phyloP scores from a whole-genome alignment of 2,888 invertebrate genomes.

The Cepaea hortensis region DNA sequence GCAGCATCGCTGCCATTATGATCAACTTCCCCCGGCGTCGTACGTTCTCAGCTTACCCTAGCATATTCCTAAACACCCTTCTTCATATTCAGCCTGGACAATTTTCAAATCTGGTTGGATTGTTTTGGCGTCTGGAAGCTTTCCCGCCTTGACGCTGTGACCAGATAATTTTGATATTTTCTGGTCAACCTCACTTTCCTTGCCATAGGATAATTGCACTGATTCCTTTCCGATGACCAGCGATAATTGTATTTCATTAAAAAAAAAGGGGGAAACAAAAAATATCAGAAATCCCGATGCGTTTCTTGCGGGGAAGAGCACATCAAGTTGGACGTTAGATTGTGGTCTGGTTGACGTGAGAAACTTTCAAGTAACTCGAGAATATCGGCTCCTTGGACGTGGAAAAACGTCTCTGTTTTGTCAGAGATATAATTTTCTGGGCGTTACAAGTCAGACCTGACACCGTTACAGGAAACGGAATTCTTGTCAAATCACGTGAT shows the following conservation, averaged over 20 bases:
- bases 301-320: slow-evolving; percentile 23
- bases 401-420: slow-evolving; percentile 10
- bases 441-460: slow-evolving; percentile 31
- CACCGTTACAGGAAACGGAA: slow-evolving; percentile 21
- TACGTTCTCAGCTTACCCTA: slow-evolving; percentile 32
- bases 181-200: slow-evolving; percentile 27
- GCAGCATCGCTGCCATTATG: slow-evolving; percentile 22
- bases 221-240: slow-evolving; percentile 45
- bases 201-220: slow-evolving; percentile 39
- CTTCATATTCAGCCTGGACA: slow-evolving; percentile 37
- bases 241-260: slow-evolving; percentile 44
- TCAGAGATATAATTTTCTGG: slow-evolving; percentile 38
- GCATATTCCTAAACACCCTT: slow-evolving; percentile 32
- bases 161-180: slow-evolving; percentile 47
- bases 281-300: slow-evolving; percentile 24
- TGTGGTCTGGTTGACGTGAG: slow-evolving; percentile 40
- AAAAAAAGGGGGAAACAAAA: slow-evolving; percentile 3
- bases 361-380: slow-evolving; percentile 34
- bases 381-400: slow-evolving; percentile 28
- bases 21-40: slow-evolving; percentile 13
- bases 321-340: slow-evolving; percentile 20
- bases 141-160: slow-evolving; percentile 32
- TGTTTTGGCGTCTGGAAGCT: slow-evolving; percentile 43
- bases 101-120: slow-evolving; percentile 47
- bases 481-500: slow-evolving; percentile 37